Base-by-base conservation (phyloP, 2,888 invertebrate genomes). In the Papilio gigon region DNA sequence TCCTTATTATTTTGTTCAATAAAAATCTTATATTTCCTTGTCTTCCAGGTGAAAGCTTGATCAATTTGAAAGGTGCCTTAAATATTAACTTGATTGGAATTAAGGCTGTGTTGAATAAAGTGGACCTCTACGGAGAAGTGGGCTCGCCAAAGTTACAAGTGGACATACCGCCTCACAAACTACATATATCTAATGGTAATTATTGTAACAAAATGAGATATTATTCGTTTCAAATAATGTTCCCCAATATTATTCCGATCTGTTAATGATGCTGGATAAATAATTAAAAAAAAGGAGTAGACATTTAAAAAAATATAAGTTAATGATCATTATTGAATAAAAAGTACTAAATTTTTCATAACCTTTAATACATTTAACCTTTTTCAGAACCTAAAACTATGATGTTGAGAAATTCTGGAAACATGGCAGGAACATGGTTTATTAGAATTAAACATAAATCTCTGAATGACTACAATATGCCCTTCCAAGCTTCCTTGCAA, bases 1-100 rank as follows among this genome's bases (percentile, higher is more conserved):
- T n/a, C n/a, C n/a, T n/a, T n/a, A n/a, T n/a, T n/a, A n/a, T n/a
- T n/a, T n/a, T n/a, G n/a, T n/a, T n/a, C n/a, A n/a, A 11, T 12
- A 3, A 3, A 11, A 22, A 1, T 25, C 11, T 67, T 27, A 14
- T 62, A 44, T 53, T 56, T 27, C 22, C 35, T 40, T 14, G 17
- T 9, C 30, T 65, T 82, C 0, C 78, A 87, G 87, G 64, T 5
- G 82, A 82, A 6, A 70, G 74, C 9, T 65, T 77, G 25, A 74
- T 76, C 1, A 81, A 81, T 1, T 84, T 86, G 68, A 84, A 78
- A 14, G 89, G 90, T 0, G 68, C 77, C 1, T 73, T 92, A 17
- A 81, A 81, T 63, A 86, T 92, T 33, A 86, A 84, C 60, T 70
- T 91, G 69, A 84, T 89, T 11, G 88, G 88, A 4, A 79, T 85